A percentile compares a stretch with the other conserved stretches of the same genome.
Evolutionary conservation across 2,113 vertebrate species (phyloP).

Genomic region (Plecotus auritus): DNA sequence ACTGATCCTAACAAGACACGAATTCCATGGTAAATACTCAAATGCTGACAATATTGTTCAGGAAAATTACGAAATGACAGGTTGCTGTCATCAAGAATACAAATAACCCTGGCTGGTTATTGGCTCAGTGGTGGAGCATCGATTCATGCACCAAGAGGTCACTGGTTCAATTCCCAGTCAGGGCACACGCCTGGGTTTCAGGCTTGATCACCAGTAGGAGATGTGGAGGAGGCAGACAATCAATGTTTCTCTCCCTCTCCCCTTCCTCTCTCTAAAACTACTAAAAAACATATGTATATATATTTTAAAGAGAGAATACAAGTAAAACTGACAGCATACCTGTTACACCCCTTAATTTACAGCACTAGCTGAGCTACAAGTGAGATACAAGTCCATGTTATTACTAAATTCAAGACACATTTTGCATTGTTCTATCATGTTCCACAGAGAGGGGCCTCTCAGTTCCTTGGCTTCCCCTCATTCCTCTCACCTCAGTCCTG

Average conservation of each 20-base stretch:
- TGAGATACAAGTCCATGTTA: fast-evolving
- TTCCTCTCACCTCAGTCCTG: background rate
- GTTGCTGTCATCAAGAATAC: background rate
- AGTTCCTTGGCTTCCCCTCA: fast-evolving
- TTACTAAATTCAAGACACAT: fast-evolving
- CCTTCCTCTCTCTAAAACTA: too few species aligned
- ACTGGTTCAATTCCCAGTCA: too few species aligned
- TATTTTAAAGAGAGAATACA: background rate
- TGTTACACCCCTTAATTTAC: background rate
- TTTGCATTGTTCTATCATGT: fast-evolving
- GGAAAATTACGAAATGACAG: background rate
- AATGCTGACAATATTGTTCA: background rate
- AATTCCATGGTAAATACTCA: background rate
- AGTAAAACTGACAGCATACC: fast-evolving
- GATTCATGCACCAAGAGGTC: too few species aligned
- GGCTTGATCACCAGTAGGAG: too few species aligned
- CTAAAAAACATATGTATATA: too few species aligned
- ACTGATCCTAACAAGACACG: background rate
- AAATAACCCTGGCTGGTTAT: background rate
- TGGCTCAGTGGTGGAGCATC: too few species aligned
- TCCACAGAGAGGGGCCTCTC: background rate
- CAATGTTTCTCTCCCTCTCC: too few species aligned
- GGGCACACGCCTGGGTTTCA: too few species aligned
- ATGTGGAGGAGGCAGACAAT: too few species aligned
- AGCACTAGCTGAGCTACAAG: background rate